Base-by-base conservation (phyloP, 2,888 invertebrate species). In the Drosophila phalerata region DNA sequence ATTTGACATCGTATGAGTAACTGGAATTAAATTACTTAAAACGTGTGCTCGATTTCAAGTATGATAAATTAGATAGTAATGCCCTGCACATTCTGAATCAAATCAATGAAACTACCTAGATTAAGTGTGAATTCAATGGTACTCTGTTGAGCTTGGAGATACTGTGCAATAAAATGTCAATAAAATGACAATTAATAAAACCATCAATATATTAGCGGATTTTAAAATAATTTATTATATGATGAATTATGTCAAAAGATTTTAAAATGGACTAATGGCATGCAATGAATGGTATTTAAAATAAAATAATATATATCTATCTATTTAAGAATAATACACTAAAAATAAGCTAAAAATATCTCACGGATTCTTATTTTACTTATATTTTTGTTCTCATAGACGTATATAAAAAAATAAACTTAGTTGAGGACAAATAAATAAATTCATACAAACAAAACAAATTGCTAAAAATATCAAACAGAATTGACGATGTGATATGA, bases 341-440 rank as follows among this genome's bases (percentile, higher is more conserved):
- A 22, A 25, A 37, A 43, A 49, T 38, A 6, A 43, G 10, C 17
- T 30, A 9, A 65, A 70, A 75, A 70, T 76, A 76, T 42, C 45
- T 45, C 3, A 34, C 3, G 11, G 8, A 38, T 38, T 48, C 38
- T 9, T 42, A 60, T 32, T 51, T 32, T 32, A 32, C 51, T 40
- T 60, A 25, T 64, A 42, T 38, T 60, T 56, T 30, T 22, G 15
- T 40, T 30, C 9, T 3, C 32, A 40, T 34, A 10, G 22, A 22
- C 8, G 40, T 0, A 52, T 30, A 38, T 43, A 13, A 40, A n/a
- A 49, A 28, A 45, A 55, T 0, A 57, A 40, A 15, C 51, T 22
- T 6, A 47, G 40, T 60, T 65, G 57, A 69, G 65, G 73, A 79
- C 73, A 82, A 68, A 69, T 52, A 74, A 77, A 71, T 68, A 86